Base-by-base conservation (phyloP, 2,888 invertebrate genomes). In the Agrochola macilenta region DNA sequence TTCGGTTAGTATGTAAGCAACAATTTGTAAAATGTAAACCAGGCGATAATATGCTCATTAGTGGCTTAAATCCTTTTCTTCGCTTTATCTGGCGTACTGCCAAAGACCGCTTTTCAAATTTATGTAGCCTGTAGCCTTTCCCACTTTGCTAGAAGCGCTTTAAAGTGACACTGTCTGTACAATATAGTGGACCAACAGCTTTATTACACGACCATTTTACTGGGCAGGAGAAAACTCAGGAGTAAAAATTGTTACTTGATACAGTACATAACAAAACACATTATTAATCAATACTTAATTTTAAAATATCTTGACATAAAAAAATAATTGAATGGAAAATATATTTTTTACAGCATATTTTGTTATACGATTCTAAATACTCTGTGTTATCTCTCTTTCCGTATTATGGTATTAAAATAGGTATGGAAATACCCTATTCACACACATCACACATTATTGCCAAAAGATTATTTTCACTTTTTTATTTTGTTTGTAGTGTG, bases 11-110 rank as follows among this genome's bases (percentile, higher is more conserved):
- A 26, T 14, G 14, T 35, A 17, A 57, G 57, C 64, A 65, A 52
- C 26, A 75, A n/a, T 61, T 80, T 63, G 30, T 39, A 14, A 35
- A 26, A 61, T n/a, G 35, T 43, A 30, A 65, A 9, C 26, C 39
- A 49, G 20, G 35, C 20, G 9, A 68, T 69, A 46, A 68, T 54
- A 5, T 39, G 14, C n/a, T 69, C 26, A 69, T 82, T 82, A 60
- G 39, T 60, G 17, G 30, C 17, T 43, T 35, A 26, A 60, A 60
- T 61, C 30, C 23, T 65, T 78, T 69, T 57, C 57, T 60, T 78
- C 26, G 20, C 35, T 68, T 52, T 23, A 17, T 20, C 54, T 81
- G 83, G 83, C 79, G 1, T 5, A 11, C 23, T 65, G 72, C 79
- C 83, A 81, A 68, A 63, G 11, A 70, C n/a, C 17, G 30, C 43